Evolutionary conservation across 2,888 invertebrate species (phyloP).

Genomic region (Thumatha senex): DNA sequence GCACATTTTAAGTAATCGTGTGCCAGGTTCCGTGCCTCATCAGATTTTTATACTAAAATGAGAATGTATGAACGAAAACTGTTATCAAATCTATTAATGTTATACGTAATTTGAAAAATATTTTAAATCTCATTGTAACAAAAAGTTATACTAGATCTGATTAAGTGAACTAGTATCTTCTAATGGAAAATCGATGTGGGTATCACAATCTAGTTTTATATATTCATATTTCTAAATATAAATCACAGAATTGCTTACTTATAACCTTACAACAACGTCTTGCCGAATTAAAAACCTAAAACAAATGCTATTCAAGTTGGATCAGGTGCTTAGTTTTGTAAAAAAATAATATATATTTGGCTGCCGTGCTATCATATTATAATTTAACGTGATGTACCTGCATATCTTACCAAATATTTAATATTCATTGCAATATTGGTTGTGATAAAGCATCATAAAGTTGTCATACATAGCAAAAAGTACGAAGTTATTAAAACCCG

Average conservation of each 20-base stretch:
- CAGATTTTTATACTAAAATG: slow-evolving; percentile 18
- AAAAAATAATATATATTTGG: slow-evolving; percentile 21
- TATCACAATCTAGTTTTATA: slow-evolving; percentile 12
- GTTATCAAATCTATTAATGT: slow-evolving; percentile 14
- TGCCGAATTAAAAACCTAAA: slow-evolving; percentile 26
- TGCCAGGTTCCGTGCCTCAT: slow-evolving; percentile 26
- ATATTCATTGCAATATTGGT: slow-evolving; percentile 78
- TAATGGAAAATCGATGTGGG: neutral
- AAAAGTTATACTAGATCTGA: slow-evolving; percentile 34
- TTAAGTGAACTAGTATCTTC: slow-evolving; percentile 6
- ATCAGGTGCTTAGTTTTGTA: slow-evolving; percentile 28
- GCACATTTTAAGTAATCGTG: slow-evolving; percentile 34
- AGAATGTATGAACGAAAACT: slow-evolving; percentile 12
- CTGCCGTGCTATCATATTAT: slow-evolving; percentile 44
- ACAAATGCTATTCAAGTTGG: slow-evolving; percentile 5
- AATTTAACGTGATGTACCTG: slow-evolving; percentile 66
- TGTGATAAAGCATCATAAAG: slow-evolving; percentile 74
- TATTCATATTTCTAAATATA: neutral
- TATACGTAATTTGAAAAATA: slow-evolving; percentile 18
- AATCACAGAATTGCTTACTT: slow-evolving; percentile 1
- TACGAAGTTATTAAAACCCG: slow-evolving; percentile 42
- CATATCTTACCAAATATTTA: slow-evolving; percentile 71
- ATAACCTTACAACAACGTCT: slow-evolving; percentile 15
- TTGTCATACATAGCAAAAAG: slow-evolving; percentile 55
- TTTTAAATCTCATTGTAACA: slow-evolving; percentile 21